These are phyloP conservation scores for Drosophila tripunctata DNA, from an alignment of 2,888 invertebrate species.

Conservation along the genomic window DNA sequence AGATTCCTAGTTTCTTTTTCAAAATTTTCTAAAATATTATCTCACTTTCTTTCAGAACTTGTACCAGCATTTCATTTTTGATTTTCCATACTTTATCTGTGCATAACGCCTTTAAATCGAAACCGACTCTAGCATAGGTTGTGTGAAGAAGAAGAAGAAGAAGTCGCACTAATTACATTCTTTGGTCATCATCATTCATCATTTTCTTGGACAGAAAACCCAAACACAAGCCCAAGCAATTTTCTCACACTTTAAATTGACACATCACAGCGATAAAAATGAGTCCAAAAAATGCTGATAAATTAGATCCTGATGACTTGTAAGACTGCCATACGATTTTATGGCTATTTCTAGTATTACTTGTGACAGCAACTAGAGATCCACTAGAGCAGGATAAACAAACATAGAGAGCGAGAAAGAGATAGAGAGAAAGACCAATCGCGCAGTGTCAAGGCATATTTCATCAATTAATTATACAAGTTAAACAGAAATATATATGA, in stretches of 20 bases:
- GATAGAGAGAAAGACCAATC: slow-evolving; percentile 58
- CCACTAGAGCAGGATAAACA: slow-evolving; percentile 6
- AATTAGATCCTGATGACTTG: slow-evolving; percentile 81
- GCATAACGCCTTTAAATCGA: not conserved
- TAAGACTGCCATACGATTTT: slow-evolving; percentile 15
- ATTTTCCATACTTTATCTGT: not conserved
- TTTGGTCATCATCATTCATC: slow-evolving; percentile 51
- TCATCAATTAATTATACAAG: slow-evolving; percentile 81
- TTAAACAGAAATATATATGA: slow-evolving; percentile 17
- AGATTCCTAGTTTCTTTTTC: too few relatives aligned
- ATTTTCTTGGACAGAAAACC: slow-evolving; percentile 39
- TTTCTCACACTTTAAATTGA: slow-evolving; percentile 80
- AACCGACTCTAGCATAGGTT: not conserved
- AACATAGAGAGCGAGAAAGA: not conserved
- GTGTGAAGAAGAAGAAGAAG: too few relatives aligned
- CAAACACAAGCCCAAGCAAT: slow-evolving; percentile 30
- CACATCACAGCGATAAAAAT: slow-evolving; percentile 58
- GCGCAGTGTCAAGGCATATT: slow-evolving; percentile 81
- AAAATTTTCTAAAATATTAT: too few relatives aligned
- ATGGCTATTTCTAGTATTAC: slow-evolving; percentile 11
- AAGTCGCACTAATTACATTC: slow-evolving; percentile 49
- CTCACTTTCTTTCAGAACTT: too few relatives aligned
- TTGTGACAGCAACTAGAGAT: slow-evolving; percentile 8
- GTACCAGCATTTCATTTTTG: not conserved
- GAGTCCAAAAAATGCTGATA: slow-evolving; percentile 60